A percentile compares a stretch with the other conserved stretches of the same genome.
Evolutionary conservation across 2,797 vertebrate genomes (phyloP).

Genomic region (Xenopus petersii): DNA sequence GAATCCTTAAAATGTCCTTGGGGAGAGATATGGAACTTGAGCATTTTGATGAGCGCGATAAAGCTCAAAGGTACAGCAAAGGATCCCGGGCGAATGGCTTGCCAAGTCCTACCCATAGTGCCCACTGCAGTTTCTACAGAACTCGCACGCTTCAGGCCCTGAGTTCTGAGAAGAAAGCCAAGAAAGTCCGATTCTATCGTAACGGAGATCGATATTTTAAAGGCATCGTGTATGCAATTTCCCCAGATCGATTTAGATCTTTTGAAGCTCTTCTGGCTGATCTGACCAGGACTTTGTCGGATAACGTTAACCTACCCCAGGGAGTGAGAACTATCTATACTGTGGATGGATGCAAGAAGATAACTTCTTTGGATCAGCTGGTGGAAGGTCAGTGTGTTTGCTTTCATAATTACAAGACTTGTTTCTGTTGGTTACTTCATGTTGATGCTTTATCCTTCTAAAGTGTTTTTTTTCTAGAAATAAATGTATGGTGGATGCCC

Average conservation of each 20-base stretch:
- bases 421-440: not conserved
- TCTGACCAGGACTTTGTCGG: conserved; percentile 90
- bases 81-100: conserved; percentile 88
- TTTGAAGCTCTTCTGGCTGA: conserved; percentile 93
- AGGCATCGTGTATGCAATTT: conserved; percentile 96
- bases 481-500: too few relatives aligned
- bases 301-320: conserved; percentile 95
- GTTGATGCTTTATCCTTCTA: too few relatives aligned
- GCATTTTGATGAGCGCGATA: conserved; percentile 95
- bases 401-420: not conserved
- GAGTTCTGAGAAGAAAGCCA: conserved; percentile 94
- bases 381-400: conserved; percentile 81
- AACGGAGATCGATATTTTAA: conserved; percentile 98
- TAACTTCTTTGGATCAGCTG: conserved; percentile 86
- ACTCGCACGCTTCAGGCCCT: conserved; percentile 92
- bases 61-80: conserved; percentile 84
- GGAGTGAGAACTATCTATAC: conserved; percentile 93
- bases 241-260: conserved; percentile 89
- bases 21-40: conserved; percentile 91
- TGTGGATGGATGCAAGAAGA: conserved; percentile 82
- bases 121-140: conserved; percentile 97
- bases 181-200: conserved; percentile 96
- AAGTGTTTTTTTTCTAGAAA: too few relatives aligned
- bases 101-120: conserved; percentile 94
- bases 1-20: conserved; percentile 69